Evolutionary conservation across 2,113 vertebrate species (phyloP).

Genomic region (Saimiri boliviensis): DNA sequence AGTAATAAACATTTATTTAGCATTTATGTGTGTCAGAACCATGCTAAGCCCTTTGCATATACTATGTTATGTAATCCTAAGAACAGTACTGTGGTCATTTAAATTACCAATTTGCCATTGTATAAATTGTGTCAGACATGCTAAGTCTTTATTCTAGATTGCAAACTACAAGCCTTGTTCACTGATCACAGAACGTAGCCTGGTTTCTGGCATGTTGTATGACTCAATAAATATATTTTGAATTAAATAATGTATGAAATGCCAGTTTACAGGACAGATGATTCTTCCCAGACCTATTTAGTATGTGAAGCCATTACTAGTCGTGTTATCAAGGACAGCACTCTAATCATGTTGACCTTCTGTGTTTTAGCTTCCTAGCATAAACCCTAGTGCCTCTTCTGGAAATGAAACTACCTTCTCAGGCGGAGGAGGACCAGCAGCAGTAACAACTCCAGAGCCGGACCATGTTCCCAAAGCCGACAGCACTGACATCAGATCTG

Average conservation of each 20-base stretch:
- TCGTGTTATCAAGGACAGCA: not conserved
- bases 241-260: not conserved
- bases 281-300: constrained; percentile 25
- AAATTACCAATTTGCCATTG: constrained; percentile 8
- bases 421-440: constrained; percentile 76
- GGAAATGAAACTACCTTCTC: constrained; percentile 83
- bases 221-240: not conserved
- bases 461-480: constrained; percentile 81
- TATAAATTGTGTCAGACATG: not conserved
- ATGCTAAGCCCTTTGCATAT: not conserved
- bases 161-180: not conserved
- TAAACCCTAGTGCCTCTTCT: constrained; percentile 83
- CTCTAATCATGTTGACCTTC: constrained; percentile 12
- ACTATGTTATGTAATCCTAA: constrained; percentile 31
- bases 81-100: constrained; percentile 8
- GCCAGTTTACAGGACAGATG: not conserved
- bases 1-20: constrained; percentile 38
- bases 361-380: constrained; percentile 82
- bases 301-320: not conserved
- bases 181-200: not conserved
- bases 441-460: constrained; percentile 75
- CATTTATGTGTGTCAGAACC: not conserved
- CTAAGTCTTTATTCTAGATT: constrained; percentile 5
- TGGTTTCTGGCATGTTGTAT: not conserved
- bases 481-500: constrained; percentile 80